phyloP scores from a whole-genome alignment of 2,797 vertebrate species.

The Sebastes itinus region DNA sequence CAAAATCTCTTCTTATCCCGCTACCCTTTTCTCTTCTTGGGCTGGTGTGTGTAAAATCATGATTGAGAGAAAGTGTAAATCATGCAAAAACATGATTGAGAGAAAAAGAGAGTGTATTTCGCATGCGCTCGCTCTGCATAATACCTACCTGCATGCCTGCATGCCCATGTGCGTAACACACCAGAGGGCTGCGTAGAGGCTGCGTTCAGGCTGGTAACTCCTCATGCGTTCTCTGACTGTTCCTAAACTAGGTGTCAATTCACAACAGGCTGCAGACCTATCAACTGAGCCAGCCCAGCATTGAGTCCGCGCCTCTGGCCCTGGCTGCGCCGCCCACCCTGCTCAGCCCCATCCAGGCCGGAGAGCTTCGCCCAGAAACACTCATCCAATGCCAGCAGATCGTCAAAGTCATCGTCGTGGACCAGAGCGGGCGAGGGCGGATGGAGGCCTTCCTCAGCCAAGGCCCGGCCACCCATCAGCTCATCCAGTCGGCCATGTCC shows the following conservation, averaged over 20 bases:
- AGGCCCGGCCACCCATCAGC: constrained; percentile 89
- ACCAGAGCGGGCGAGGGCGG: constrained; percentile 93
- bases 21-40: constrained; percentile 24
- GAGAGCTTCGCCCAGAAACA: constrained; percentile 88
- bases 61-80: constrained; percentile 21
- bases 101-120: constrained; percentile 45
- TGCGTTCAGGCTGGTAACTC: constrained; percentile 97
- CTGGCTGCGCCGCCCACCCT: constrained; percentile 85
- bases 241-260: constrained; percentile 99
- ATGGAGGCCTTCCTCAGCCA: constrained; percentile 97
- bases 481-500: constrained; percentile 91
- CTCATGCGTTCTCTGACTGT: constrained; percentile 99
- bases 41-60: constrained; percentile 45
- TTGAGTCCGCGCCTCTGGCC: constrained; percentile 87
- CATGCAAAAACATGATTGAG: constrained; percentile 33
- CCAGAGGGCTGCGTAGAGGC: constrained; percentile 82
- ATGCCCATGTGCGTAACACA: constrained; percentile 75
- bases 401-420: constrained; percentile 98
- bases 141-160: constrained; percentile 75
- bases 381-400: constrained; percentile 99
- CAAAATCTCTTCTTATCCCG: constrained; percentile 51
- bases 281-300: constrained; percentile 90
- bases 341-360: constrained; percentile 79
- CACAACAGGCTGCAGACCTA: constrained; percentile 99
- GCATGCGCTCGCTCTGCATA: constrained; percentile 68